These are phyloP conservation scores for Trididemnum clinides DNA, from an alignment of 23 tunicate species.

Conservation along the genomic window DNA sequence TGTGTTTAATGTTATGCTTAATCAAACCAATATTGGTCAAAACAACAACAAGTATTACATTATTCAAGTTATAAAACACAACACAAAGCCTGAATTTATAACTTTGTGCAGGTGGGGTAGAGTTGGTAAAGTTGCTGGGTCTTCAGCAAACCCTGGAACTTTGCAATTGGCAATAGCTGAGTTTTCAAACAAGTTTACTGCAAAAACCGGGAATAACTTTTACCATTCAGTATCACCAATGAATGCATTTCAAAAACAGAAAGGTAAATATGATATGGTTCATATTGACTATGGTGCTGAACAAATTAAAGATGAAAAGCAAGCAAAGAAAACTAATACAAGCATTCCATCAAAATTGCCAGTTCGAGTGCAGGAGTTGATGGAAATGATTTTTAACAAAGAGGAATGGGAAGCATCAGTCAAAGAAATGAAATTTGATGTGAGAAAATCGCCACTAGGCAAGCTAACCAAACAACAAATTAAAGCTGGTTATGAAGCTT, in stretches of 20 bases:
- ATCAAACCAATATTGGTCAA: conserved; percentile 73
- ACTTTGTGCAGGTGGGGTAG: conserved; percentile 83
- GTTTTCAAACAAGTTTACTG: conserved; percentile 58
- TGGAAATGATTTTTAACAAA: conserved; percentile 65
- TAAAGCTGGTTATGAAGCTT: conserved; percentile 63
- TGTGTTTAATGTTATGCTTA: conserved; percentile 66
- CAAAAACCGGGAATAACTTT: conserved; percentile 74
- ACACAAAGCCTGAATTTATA: conserved; percentile 8
- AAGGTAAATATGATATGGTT: conserved; percentile 72
- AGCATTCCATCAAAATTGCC: conserved; percentile 52
- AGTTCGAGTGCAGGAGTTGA: conserved; percentile 54
- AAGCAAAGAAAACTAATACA: conserved; percentile 2
- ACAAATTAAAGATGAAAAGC: conserved; percentile 5
- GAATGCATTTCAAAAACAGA: background rate
- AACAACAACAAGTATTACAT: conserved; percentile 81
- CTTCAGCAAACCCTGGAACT: conserved; percentile 6
- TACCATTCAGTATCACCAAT: background rate
- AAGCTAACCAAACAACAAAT: conserved; percentile 78
- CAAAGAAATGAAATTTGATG: conserved; percentile 89
- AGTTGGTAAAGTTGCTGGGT: conserved; percentile 69
- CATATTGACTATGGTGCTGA: conserved; percentile 78
- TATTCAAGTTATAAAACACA: conserved; percentile 60
- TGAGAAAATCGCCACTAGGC: conserved; percentile 84
- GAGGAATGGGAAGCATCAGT: conserved; percentile 68
- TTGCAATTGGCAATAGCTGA: background rate